Evolutionary conservation across 2,113 vertebrate species (phyloP).

Genomic region (Menura novaehollandiae): DNA sequence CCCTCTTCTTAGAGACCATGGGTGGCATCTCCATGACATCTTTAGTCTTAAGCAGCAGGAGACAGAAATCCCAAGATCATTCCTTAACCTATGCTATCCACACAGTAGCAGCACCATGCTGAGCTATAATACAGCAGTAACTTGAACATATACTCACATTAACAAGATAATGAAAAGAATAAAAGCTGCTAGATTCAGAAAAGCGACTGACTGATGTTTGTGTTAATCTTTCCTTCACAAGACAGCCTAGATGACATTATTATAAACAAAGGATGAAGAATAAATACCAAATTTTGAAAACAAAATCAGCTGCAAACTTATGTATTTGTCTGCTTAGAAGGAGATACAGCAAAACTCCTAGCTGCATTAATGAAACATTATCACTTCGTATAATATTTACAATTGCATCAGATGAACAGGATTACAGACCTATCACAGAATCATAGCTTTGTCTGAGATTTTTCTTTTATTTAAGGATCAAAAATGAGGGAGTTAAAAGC

Average conservation of each 20-base stretch:
- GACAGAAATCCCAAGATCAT: constrained; percentile 54
- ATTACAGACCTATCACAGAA: background rate
- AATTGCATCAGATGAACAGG: background rate
- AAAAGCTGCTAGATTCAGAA: constrained; percentile 53
- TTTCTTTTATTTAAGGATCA: background rate
- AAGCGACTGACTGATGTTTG: background rate
- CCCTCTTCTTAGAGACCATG: constrained; percentile 33
- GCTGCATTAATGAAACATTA: background rate
- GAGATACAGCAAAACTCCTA: background rate
- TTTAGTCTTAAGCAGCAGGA: constrained; percentile 62
- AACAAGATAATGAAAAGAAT: constrained; percentile 63
- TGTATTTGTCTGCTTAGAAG: background rate
- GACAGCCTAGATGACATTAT: constrained; percentile 22
- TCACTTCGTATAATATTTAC: background rate
- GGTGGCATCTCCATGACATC: constrained; percentile 61
- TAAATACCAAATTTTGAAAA: background rate
- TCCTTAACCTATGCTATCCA: constrained; percentile 44
- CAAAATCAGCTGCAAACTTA: background rate
- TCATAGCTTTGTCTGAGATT: background rate
- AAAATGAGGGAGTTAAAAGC: background rate
- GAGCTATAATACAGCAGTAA: constrained; percentile 57
- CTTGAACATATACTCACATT: constrained; percentile 63
- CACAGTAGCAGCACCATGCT: constrained; percentile 54
- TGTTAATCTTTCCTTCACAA: constrained; percentile 47
- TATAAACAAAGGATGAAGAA: background rate